A percentile compares a stretch with the other conserved stretches of the same genome.
Evolutionary conservation across 1,140 invertebrate species (phyloP).

Genomic region (Heliothis subflexa): DNA sequence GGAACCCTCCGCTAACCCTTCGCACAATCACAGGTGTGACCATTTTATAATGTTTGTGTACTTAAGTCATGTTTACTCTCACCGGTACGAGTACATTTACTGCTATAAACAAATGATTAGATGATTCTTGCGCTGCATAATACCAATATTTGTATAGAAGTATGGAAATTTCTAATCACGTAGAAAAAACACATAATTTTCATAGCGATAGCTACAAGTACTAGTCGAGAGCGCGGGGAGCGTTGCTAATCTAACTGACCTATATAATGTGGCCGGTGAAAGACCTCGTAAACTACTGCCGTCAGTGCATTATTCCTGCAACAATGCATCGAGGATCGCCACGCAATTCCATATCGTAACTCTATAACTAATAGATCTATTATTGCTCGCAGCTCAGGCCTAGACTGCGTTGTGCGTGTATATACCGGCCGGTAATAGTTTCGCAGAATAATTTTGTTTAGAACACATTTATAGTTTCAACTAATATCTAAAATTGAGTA

Average conservation of each 20-base stretch:
- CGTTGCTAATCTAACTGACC: constrained; percentile 84
- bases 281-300: constrained; percentile 84
- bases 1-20: constrained; percentile 16
- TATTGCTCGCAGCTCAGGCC: constrained; percentile 47
- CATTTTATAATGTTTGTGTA: constrained; percentile 26
- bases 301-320: constrained; percentile 77
- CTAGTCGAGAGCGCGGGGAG: constrained; percentile 58
- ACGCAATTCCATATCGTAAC: constrained; percentile 67
- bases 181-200: constrained; percentile 36
- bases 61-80: constrained; percentile 1
- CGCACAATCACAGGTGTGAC: constrained; percentile 28
- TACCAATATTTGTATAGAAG: not conserved
- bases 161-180: constrained; percentile 30
- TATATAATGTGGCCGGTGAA: constrained; percentile 82
- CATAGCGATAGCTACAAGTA: constrained; percentile 29
- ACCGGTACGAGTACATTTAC: not conserved
- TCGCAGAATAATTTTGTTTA: constrained; percentile 77
- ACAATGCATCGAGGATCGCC: constrained; percentile 62
- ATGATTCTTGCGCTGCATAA: not conserved
- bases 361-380: constrained; percentile 58
- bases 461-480: constrained; percentile 51
- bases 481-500: constrained; percentile 49
- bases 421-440: constrained; percentile 60
- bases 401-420: constrained; percentile 38
- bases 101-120: not conserved